Evolutionary conservation across 1,140 invertebrate species (phyloP).

Genomic region (Aporrectodea caliginosa): DNA sequence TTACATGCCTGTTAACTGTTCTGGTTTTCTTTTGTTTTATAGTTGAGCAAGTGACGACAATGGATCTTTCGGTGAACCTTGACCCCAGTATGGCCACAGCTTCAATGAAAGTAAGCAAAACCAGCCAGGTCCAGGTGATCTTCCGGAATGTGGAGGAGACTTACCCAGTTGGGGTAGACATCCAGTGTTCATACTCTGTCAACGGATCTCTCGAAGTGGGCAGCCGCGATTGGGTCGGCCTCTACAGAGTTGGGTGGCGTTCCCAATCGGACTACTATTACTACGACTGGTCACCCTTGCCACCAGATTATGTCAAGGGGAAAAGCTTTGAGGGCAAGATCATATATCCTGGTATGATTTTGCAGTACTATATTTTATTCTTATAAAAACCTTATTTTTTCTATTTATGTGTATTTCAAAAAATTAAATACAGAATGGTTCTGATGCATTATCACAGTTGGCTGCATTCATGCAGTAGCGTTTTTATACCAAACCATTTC

Average conservation of each 20-base stretch:
- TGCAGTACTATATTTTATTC: not conserved
- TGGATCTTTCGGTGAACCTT: not conserved
- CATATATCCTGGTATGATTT: constrained; percentile 41
- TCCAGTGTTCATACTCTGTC: constrained; percentile 48
- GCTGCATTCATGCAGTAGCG: too few relatives aligned
- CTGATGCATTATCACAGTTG: too few relatives aligned
- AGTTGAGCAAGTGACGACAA: too few relatives aligned
- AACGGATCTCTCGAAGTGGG: constrained; percentile 41
- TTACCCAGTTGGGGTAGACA: constrained; percentile 48
- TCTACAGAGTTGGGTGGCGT: constrained; percentile 52
- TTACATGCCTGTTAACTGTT: too few relatives aligned
- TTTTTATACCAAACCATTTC: too few relatives aligned
- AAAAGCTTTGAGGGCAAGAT: constrained; percentile 39
- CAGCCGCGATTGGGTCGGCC: constrained; percentile 48
- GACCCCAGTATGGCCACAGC: not conserved
- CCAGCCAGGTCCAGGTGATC: constrained; percentile 43
- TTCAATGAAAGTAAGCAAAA: not conserved
- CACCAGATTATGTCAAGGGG: constrained; percentile 36
- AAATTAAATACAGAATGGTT: too few relatives aligned
- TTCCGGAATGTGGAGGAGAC: constrained; percentile 50
- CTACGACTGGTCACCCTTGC: constrained; percentile 46
- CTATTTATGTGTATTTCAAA: too few relatives aligned
- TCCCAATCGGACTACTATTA: constrained; percentile 43
- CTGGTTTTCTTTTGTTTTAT: too few relatives aligned
- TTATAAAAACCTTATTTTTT: too few relatives aligned